Evolutionary conservation across 1,140 invertebrate species (phyloP), one percentile per base, ranked within the genome.

Genomic region (Lepidostoma basale): DNA sequence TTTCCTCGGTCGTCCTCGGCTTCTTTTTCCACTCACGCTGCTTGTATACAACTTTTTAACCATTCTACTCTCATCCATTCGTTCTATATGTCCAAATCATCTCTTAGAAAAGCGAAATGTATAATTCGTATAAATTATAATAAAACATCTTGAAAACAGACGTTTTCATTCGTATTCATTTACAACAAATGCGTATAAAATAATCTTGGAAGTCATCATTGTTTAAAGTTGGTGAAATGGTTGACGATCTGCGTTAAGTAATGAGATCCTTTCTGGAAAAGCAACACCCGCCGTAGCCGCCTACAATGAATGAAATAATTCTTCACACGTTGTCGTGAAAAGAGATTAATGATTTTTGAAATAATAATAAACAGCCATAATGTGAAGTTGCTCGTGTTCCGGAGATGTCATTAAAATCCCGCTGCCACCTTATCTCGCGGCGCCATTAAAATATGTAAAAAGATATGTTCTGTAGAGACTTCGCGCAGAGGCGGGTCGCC

Each of bases 261-360:
- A 62, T 62, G 58, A 62, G 40, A 62, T 52, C 47, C 20, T 52
- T 52, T 52, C 8, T 52, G 25, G 18, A 52, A 20, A 52, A 9
- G 39, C n/a, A 14, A 10, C 26, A 30, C 10, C 9, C 22, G 20
- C 8, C 23, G 36, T 42, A 22, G 36, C n/a, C 26, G 14, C 14
- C n/a, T 25, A 62, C 58, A 28, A 40, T 62, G 58, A 62, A 62
- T 62, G 23, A 44, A 62, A 42, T 44, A 26, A 36, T 44, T 42
- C 56, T 39, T 39, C 56, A 39, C 56, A 44, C 40, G 58, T 28
- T 44, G 3, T 22, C 40, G 16, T 54, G 26, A 44, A 62, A 45
- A 22, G 39, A 59, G 39, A 59, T 62, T 62, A 62, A 62, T 62
- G 58, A 62, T 62, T 14, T 39, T 40, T 28, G 40, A 44, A 62